Base-by-base conservation (phyloP, 2,113 vertebrate genomes). In the Rousettus leschenaultii region DNA sequence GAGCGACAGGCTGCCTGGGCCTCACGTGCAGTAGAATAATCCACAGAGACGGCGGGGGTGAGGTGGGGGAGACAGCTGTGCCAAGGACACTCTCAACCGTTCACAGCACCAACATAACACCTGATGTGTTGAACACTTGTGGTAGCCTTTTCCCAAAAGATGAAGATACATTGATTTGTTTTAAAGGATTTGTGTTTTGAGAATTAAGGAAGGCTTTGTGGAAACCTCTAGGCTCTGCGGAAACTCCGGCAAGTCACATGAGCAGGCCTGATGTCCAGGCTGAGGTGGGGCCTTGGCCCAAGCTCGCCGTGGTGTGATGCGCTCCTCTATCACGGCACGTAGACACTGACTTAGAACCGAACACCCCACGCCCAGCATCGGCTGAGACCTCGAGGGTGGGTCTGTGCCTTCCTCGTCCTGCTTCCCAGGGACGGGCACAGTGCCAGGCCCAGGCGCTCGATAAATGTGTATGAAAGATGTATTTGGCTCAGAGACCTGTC, bases 301-400 rank as follows among this genome's bases (percentile, higher is more conserved):
- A 1, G 45, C 22, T 38, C 5, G 13, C 38, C 9, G 8, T 6
- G 1, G 48, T 63, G 8, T 4, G 21, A 45, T 33, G 14, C 1
- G 4, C 3, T 28, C 59, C 38, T 38, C 40, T 33, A 2, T 38
- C 45, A 9, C 0, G 16, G 12, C 77, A 24, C 1, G 0, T 2
- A 66, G 26, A 35, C 2, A 1, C 38, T 28, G 8, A 48, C 22
- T 82, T 14, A 5, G 22, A 10, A 33, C 48, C 7, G 68, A n/a
- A n/a, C 18, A 7, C 38, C 84, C 53, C 66, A 40, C 38, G 11
- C 51, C 15, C 7, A 5, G 33, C 43, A 0, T 26, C 68, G 9
- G 63, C 10, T 30, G 80, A 22, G 53, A 57, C 35, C 16, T 43
- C 24, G 35, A 28, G 21, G 12, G 7, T 9, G 78, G 43, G 51